Conservation (phyloP, 2,113 vertebrate genomes). For the Hypanus sabinus region DNA sequence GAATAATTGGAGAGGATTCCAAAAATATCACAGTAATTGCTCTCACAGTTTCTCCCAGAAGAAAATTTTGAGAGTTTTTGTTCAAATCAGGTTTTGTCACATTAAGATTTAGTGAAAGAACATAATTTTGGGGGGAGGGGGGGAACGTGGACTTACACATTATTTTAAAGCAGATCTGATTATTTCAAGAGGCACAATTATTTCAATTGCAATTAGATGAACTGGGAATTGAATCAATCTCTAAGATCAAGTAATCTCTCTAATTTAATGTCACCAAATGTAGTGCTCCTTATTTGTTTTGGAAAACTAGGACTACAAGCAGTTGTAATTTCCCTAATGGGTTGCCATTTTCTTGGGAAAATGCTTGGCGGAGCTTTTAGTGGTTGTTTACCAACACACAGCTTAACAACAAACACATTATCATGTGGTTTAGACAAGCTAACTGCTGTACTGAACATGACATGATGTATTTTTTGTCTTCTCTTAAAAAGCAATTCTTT, state of each 20-base stretch:
- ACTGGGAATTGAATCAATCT: neutral
- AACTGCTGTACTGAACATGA: neutral
- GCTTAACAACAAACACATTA: neutral
- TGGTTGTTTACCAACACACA: neutral
- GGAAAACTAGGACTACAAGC: no score
- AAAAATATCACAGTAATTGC: constrained; percentile 25
- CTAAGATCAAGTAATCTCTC: neutral
- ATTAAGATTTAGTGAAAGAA: constrained; percentile 21
- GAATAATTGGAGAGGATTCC: constrained; percentile 16
- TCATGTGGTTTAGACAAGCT: neutral
- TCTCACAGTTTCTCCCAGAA: neutral
- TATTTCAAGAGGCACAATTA: neutral
- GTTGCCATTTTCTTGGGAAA: neutral
- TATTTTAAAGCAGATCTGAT: neutral
- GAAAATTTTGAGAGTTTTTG: constrained; percentile 8
- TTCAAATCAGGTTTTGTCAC: constrained; percentile 22
- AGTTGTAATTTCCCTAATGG: neutral
- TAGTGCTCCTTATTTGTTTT: neutral
- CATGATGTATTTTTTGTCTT: neutral
- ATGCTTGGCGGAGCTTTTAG: neutral
- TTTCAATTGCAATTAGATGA: neutral
- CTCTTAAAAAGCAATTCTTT: neutral
- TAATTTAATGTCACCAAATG: neutral
- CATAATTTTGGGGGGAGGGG: neutral
- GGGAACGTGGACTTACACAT: neutral